Percentiles rank a stretch among this genome's conserved stretches.
Evolutionary conservation across 2,797 vertebrate genomes (phyloP).

Genomic region (Onychomys torridus): DNA sequence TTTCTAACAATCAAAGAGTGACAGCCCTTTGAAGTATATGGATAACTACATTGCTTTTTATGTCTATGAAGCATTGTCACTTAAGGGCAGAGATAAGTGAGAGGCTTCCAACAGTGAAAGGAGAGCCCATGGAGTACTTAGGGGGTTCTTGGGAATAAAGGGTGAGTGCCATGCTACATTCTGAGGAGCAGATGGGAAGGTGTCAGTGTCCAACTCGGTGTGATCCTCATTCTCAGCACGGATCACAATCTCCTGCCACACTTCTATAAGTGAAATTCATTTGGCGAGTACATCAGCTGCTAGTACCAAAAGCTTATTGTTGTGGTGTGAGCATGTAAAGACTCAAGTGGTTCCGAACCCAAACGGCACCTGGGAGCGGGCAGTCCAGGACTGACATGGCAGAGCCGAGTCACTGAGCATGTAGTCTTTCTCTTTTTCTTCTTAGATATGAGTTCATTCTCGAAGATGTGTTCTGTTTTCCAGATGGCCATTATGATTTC

Average conservation of each 20-base stretch:
- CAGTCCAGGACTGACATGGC: not conserved
- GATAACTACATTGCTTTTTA: not conserved
- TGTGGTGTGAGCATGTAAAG: not conserved
- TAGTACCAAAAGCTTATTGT: not conserved
- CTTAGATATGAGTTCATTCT: slow-evolving; percentile 42
- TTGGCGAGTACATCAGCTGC: slow-evolving; percentile 26
- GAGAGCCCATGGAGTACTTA: not conserved
- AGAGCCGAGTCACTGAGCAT: not conserved
- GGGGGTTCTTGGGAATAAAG: not conserved
- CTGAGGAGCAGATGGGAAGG: not conserved
- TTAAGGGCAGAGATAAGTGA: not conserved
- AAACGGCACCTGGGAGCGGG: not conserved
- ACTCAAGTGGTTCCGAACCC: not conserved
- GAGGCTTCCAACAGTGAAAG: not conserved
- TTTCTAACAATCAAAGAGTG: not conserved
- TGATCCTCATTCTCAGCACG: not conserved
- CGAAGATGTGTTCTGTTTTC: not conserved
- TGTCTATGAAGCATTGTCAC: not conserved
- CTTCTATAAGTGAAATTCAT: not conserved
- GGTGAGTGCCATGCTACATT: not conserved
- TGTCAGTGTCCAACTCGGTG: not conserved
- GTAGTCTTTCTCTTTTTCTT: not conserved
- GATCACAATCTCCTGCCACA: not conserved
- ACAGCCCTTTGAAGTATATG: not conserved
- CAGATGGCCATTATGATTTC: not conserved